Percentiles rank a stretch among this genome's conserved stretches.
Evolutionary conservation across 2,888 invertebrate species (phyloP).

Genomic region (Xylophagus ater): DNA sequence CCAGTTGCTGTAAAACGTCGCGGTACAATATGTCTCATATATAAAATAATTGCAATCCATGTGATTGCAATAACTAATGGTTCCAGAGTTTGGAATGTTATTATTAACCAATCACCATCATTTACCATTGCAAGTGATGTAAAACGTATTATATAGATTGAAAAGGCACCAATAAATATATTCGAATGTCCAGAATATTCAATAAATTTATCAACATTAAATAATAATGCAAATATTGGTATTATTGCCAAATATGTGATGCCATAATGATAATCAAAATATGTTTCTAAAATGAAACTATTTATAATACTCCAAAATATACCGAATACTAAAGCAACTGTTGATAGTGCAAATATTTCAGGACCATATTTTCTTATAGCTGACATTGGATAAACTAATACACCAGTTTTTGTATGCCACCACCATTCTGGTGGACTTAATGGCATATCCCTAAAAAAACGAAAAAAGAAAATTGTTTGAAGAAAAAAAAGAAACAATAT

Average conservation of each 20-base stretch:
- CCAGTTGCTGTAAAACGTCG: constrained; percentile 65
- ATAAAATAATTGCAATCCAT: constrained; percentile 69
- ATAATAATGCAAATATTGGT: constrained; percentile 30
- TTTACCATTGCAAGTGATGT: constrained; percentile 49
- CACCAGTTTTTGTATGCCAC: constrained; percentile 73
- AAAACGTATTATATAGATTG: constrained; percentile 66
- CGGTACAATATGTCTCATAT: constrained; percentile 70
- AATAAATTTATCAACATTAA: constrained; percentile 67
- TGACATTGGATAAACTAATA: constrained; percentile 68
- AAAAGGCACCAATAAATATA: constrained; percentile 70
- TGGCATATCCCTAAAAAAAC: constrained; percentile 63
- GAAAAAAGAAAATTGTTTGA: too few relatives aligned
- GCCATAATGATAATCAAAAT: constrained; percentile 24
- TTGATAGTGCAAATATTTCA: constrained; percentile 57
- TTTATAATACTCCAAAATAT: constrained; percentile 72
- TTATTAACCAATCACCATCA: constrained; percentile 49
- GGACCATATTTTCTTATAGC: constrained; percentile 62
- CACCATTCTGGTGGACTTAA: constrained; percentile 76
- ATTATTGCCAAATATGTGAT: constrained; percentile 25
- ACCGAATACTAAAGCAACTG: constrained; percentile 60
- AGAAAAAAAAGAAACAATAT: too few relatives aligned
- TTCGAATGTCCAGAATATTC: constrained; percentile 74
- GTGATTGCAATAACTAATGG: constrained; percentile 64
- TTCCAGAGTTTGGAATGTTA: constrained; percentile 60
- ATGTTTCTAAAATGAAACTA: constrained; percentile 61